Base-by-base conservation (phyloP, 2,888 invertebrate genomes). In the Sepiola atlantica region DNA sequence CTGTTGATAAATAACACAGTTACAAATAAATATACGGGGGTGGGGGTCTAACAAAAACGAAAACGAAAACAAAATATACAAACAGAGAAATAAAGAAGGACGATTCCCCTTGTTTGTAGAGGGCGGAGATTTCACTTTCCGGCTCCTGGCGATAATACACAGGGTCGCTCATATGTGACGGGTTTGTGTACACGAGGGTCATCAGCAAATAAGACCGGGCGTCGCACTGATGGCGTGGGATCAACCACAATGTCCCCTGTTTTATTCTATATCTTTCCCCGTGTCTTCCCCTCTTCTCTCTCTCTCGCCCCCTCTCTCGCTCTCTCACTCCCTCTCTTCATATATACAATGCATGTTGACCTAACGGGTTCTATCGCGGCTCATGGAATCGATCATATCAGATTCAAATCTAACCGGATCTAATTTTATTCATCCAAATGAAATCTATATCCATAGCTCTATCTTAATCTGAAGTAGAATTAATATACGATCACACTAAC, bases 121-220 rank as follows among this genome's bases (percentile, higher is more conserved):
- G n/a, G 77, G 77, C 77, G 77, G 77, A 77, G 77, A 77, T n/a
- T 77, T 32, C n/a, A 77, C 77, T 77, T 32, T 77, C n/a, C n/a
- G 77, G 77, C 77, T 77, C 16, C 77, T 77, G 77, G 77, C 77
- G n/a, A 32, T 77, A 14, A 16, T 8, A 77, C 14, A 77, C 77
- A 32, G 16, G n/a, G 16, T 16, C 77, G n/a, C n/a, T 77, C 77
- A 77, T 12, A 77, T n/a, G 77, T 77, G n/a, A 77, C 77, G n/a
- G n/a, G 16, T 21, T 77, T 77, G 77, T 77, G n/a, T 77, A 77
- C 77, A 77, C 77, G 77, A 32, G n/a, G 77, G 77, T 77, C 77
- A 77, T 12, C 32, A 8, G n/a, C n/a, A 77, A n/a, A n/a, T 77
- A 21, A 14, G n/a, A 77, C n/a, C n/a, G 28, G n/a, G 10, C 16